Evolutionary conservation across 2,888 invertebrate genomes (phyloP), one percentile per base, ranked within the genome.

Genomic region (Panzeria rudis): DNA sequence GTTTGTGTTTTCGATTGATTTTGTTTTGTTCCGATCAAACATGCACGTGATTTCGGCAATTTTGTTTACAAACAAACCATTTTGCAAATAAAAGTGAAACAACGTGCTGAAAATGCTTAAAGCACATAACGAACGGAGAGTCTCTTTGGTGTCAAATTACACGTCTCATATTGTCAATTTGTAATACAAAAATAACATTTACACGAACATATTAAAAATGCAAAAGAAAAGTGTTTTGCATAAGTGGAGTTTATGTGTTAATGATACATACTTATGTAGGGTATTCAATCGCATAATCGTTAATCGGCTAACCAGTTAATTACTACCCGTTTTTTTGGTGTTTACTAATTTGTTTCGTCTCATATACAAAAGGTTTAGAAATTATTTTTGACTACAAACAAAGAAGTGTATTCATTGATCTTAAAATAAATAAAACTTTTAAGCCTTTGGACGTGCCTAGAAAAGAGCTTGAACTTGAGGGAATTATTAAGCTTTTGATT

Each of bases 51-150:
- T 69, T 76, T 76, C 47, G 9, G 15, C 25, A 64, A 41, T 32
- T 76, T 83, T 83, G 82, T 83, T 83, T 83, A 83, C 82, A 83
- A 83, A 83, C 76, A 83, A 77, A 72, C 13, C 56, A 9, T 72
- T 72, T 61, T 50, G 15, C 1, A 38, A 47, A 2, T 5, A 23
- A 38, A 23, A 56, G 23, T 15, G 23, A 20, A 61, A n/a, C 25
- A 52, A 29, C 23, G 47, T n/a, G 17, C n/a, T n/a, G 29, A 13
- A 61, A 11, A 52, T n/a, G 1, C 7, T 56, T 2, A 41, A 38
- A 61, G 25, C n/a, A 13, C 17, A 71, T 32, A 76, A 54, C 17
- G 8, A 76, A 54, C 17, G 8, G n/a, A 71, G 44, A 68, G 73
- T 32, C 44, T 38, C 38, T 76, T 76, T 69, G 25, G 54, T 82